Evolutionary conservation across 2,113 vertebrate genomes (phyloP).

Genomic region (Sterrhoptilus dennistouni): DNA sequence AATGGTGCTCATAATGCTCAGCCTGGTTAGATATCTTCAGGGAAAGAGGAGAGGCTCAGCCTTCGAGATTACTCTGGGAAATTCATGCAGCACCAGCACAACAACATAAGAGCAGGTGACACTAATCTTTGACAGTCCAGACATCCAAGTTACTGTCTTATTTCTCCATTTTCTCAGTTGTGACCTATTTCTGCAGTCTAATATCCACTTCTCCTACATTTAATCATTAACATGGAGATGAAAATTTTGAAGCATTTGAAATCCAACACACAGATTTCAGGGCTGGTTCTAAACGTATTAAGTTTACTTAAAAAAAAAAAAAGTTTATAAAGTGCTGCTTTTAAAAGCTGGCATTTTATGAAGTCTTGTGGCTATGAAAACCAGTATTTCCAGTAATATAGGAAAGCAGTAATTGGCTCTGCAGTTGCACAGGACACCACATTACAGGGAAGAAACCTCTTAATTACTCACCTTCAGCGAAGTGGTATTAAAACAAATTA

Average conservation of each 20-base stretch:
- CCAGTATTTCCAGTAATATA: not conserved
- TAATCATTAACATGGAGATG: not conserved
- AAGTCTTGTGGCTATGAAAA: not conserved
- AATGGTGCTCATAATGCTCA: not conserved
- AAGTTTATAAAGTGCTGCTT: not conserved
- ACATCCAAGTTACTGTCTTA: not conserved
- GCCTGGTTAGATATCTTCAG: not conserved
- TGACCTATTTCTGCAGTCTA: not conserved
- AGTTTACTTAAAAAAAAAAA: not conserved
- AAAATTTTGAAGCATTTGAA: not conserved
- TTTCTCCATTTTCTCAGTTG: not conserved
- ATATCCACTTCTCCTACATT: not conserved
- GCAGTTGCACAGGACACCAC: not conserved
- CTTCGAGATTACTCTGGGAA: not conserved
- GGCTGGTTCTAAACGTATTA: not conserved
- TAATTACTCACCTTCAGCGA: not conserved
- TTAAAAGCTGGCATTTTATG: not conserved
- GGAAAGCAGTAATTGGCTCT: not conserved
- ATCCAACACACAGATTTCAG: not conserved
- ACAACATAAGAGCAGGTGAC: not conserved
- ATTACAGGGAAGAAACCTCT: not conserved
- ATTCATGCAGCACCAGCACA: not conserved
- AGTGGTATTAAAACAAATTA: slow-evolving; percentile 5
- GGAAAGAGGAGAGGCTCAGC: not conserved
- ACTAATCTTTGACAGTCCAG: not conserved